These are phyloP conservation scores for Drosophila kuntzei DNA, from an alignment of 2,888 invertebrate genomes.

Conservation along the genomic window DNA sequence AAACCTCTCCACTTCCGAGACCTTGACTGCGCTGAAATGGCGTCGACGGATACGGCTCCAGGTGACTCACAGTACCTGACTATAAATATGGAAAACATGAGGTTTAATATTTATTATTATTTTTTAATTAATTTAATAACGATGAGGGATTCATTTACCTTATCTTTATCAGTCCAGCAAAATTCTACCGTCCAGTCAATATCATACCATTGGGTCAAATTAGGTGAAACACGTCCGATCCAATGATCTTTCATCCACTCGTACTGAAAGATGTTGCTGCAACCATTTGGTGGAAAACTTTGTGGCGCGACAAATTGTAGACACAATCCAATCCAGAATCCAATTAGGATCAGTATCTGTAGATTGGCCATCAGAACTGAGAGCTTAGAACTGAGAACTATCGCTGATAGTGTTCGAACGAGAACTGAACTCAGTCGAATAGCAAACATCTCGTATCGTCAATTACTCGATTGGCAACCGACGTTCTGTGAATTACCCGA, in stretches of 20 bases:
- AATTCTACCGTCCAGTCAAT: slow-evolving; percentile 53
- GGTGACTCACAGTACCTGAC: slow-evolving; percentile 43
- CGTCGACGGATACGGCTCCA: slow-evolving; percentile 48
- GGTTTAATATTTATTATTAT: too few relatives aligned
- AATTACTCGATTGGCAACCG: slow-evolving; percentile 18
- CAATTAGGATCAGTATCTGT: slow-evolving; percentile 1
- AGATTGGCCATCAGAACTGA: slow-evolving; percentile 33
- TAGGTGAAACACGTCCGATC: slow-evolving; percentile 52
- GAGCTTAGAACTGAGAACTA: slow-evolving; percentile 31
- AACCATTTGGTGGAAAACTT: slow-evolving; percentile 53
- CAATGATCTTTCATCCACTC: slow-evolving; percentile 28
- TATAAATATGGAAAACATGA: slow-evolving; percentile 4
- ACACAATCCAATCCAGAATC: slow-evolving; percentile 24
- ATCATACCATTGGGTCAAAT: slow-evolving; percentile 19
- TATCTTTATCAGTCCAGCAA: slow-evolving; percentile 11
- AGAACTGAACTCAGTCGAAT: slow-evolving; percentile 49
- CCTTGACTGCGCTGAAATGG: slow-evolving; percentile 34
- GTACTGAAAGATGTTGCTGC: slow-evolving; percentile 56
- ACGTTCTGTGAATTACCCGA: slow-evolving; percentile 36
- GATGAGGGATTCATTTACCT: slow-evolving; percentile 25
- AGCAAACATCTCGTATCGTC: slow-evolving; percentile 13
- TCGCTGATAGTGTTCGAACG: slow-evolving; percentile 38
- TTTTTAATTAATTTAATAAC: neutral
- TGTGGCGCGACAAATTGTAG: slow-evolving; percentile 36
- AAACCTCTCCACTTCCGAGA: slow-evolving; percentile 45